Conservation (phyloP, 2,888 invertebrate genomes). For the Synergus laeviventris region DNA sequence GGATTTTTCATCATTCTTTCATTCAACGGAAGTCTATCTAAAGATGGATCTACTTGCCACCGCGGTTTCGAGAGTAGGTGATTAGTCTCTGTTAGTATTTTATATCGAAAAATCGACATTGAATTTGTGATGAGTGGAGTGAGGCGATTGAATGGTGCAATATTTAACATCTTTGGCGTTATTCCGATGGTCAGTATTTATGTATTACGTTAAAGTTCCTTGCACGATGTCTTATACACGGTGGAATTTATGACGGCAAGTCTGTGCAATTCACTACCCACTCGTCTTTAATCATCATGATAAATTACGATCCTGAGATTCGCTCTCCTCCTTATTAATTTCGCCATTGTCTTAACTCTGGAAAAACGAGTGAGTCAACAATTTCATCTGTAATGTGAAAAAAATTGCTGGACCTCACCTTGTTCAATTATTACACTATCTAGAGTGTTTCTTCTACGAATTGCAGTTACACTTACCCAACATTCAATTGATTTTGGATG, state of each 20-base stretch:
- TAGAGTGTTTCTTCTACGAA: not conserved
- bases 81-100: conserved; percentile 7
- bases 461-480: no score
- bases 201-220: conserved; percentile 8
- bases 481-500: no score
- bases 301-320: conserved; percentile 26
- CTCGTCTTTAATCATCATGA: conserved; percentile 34
- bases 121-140: not conserved
- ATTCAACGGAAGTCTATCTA: conserved; percentile 33
- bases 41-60: conserved; percentile 16
- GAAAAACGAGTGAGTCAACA: conserved; percentile 3
- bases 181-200: conserved; percentile 15
- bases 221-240: not conserved
- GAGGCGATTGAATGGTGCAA: not conserved
- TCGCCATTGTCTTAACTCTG: not conserved
- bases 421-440: not conserved
- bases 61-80: not conserved
- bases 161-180: conserved; percentile 12
- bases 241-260: conserved; percentile 25
- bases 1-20: conserved; percentile 19
- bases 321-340: not conserved
- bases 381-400: conserved; percentile 8
- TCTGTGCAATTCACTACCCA: conserved; percentile 29
- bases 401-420: not conserved
- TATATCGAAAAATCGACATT: conserved; percentile 1